Evolutionary conservation across 2,113 vertebrate genomes (phyloP).

Genomic region (Nipponia nippon): DNA sequence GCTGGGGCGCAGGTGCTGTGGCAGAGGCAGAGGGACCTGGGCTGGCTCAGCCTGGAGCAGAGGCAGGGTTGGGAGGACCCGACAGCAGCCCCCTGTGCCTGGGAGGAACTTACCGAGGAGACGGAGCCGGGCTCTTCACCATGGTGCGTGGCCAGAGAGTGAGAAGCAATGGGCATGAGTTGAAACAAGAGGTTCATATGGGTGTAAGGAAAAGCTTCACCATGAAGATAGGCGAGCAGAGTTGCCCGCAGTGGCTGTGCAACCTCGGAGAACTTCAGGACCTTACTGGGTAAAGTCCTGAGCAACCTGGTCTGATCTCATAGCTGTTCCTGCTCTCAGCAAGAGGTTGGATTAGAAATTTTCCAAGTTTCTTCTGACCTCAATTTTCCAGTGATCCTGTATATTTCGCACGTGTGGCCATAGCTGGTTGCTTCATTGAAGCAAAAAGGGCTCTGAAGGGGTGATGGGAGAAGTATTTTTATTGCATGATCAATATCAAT

Average conservation of each 20-base stretch:
- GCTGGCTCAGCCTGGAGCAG: not conserved
- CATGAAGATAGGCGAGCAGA: fast-evolving
- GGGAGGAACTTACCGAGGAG: not conserved
- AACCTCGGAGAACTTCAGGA: not conserved
- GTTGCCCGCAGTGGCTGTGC: not conserved
- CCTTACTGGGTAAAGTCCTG: not conserved
- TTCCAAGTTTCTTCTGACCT: not conserved
- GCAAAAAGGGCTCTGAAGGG: not conserved
- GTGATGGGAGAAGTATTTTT: not conserved
- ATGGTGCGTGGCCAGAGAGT: fast-evolving
- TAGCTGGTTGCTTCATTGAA: not conserved
- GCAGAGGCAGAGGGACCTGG: not conserved
- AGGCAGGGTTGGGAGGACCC: not conserved
- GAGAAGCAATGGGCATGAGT: not conserved
- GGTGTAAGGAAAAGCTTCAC: not conserved
- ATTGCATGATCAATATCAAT: not conserved
- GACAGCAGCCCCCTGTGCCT: not conserved
- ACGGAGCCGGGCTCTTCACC: not conserved
- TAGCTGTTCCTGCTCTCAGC: not conserved
- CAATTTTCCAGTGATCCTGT: not conserved
- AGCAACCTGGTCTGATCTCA: not conserved
- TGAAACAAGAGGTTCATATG: not conserved
- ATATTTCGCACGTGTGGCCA: fast-evolving
- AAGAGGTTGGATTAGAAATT: not conserved
- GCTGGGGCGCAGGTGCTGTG: fast-evolving